Percentiles rank a stretch among this genome's conserved stretches.
Conservation (phyloP, 2,888 invertebrate genomes). For the Hirtodrosophila confusa region DNA sequence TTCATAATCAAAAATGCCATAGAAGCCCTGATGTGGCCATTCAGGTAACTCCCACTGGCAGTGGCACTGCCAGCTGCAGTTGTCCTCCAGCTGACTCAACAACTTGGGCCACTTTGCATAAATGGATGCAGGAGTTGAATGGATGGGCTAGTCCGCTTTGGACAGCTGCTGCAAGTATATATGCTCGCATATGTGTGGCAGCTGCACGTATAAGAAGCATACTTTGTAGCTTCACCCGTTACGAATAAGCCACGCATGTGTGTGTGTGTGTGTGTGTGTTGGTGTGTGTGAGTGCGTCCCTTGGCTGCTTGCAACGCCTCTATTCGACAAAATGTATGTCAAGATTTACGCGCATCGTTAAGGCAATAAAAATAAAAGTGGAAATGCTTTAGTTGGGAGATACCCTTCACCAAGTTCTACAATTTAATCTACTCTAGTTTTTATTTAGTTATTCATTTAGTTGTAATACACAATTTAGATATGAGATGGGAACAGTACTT, state of each 20-base stretch:
- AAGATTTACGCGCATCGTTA: conserved; percentile 79
- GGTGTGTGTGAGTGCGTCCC: conserved; percentile 12
- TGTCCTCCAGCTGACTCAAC: conserved; percentile 26
- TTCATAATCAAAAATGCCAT: conserved; percentile 36
- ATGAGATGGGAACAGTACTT: no score
- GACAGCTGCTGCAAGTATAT: conserved; percentile 41
- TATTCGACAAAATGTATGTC: conserved; percentile 64
- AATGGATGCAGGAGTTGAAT: conserved; percentile 54
- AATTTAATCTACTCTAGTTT: background rate
- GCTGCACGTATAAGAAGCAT: conserved; percentile 56
- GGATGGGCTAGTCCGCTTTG: conserved; percentile 58
- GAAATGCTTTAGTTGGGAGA: conserved; percentile 7
- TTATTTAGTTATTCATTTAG: no score
- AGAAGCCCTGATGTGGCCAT: conserved; percentile 14
- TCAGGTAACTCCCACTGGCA: conserved; percentile 16
- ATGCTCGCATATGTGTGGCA: conserved; percentile 32
- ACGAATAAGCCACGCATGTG: conserved; percentile 29
- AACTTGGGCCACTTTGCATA: conserved; percentile 57
- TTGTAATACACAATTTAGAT: no score
- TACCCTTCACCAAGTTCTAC: conserved; percentile 26
- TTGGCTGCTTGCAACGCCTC: conserved; percentile 27
- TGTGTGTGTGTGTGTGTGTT: background rate
- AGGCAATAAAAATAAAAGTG: conserved; percentile 54
- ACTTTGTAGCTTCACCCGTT: conserved; percentile 40
- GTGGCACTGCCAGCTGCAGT: conserved; percentile 3